Conservation (phyloP, 1,140 invertebrate species). For the Saxidomus purpurata region DNA sequence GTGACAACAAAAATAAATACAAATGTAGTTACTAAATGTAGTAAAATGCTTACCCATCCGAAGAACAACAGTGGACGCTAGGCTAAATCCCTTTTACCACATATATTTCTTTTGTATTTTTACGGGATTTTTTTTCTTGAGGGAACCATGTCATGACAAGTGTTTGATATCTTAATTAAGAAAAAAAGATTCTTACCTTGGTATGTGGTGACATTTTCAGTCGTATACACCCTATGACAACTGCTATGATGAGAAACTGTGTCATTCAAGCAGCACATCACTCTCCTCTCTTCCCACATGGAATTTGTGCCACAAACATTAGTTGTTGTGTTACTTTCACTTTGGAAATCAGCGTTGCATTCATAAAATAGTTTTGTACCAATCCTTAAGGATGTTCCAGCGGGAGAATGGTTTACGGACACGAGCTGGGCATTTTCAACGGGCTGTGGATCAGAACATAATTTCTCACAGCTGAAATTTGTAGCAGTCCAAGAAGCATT, state of each 20-base stretch:
- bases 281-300: not conserved
- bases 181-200: not conserved
- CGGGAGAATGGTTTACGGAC: not conserved
- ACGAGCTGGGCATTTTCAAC: not conserved
- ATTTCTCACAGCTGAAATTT: not conserved
- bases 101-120: too few relatives aligned
- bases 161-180: too few relatives aligned
- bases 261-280: not conserved
- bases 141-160: too few relatives aligned
- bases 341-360: not conserved
- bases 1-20: too few relatives aligned
- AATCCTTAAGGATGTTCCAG: not conserved
- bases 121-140: too few relatives aligned
- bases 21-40: too few relatives aligned
- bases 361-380: not conserved
- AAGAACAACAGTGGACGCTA: too few relatives aligned
- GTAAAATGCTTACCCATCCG: too few relatives aligned
- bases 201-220: not conserved
- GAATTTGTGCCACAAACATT: not conserved
- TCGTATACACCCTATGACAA: not conserved
- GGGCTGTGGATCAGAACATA: not conserved
- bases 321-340: not conserved
- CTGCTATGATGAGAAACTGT: not conserved
- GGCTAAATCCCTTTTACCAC: too few relatives aligned
- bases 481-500: not conserved